These are phyloP conservation scores for Notamacropus eugenii DNA, from an alignment of 2,797 vertebrate genomes.

Conservation along the genomic window DNA sequence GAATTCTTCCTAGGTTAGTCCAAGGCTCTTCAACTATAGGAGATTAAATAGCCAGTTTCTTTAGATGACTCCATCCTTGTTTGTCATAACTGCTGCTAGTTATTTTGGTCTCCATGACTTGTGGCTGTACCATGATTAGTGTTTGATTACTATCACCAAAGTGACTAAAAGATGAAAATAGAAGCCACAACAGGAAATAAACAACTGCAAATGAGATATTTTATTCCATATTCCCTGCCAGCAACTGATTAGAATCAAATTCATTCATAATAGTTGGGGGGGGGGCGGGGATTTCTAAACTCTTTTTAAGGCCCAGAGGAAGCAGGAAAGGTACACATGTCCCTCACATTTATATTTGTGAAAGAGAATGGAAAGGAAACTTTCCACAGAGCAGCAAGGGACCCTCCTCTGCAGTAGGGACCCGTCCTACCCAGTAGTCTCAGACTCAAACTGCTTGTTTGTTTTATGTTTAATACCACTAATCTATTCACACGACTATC, in stretches of 20 bases:
- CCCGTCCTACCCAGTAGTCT: background rate
- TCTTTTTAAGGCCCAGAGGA: conserved; percentile 52
- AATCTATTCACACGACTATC: background rate
- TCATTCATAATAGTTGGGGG: conserved; percentile 70
- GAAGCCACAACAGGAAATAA: conserved; percentile 78
- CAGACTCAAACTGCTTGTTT: background rate
- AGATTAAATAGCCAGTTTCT: conserved; percentile 69
- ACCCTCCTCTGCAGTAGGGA: background rate
- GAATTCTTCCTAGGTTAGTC: background rate
- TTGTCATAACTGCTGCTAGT: conserved; percentile 48
- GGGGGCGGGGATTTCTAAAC: conserved; percentile 62
- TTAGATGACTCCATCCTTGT: conserved; percentile 61
- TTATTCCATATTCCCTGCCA: conserved; percentile 74
- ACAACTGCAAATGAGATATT: conserved; percentile 76
- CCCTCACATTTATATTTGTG: conserved; percentile 2
- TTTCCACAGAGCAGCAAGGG: background rate
- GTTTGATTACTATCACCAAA: conserved; percentile 68
- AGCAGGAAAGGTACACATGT: conserved; percentile 20
- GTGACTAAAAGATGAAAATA: conserved; percentile 79
- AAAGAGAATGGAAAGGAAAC: conserved; percentile 34
- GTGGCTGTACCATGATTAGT: conserved; percentile 63
- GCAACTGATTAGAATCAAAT: conserved; percentile 71
- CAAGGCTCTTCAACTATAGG: background rate
- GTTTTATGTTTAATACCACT: background rate
- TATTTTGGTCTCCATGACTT: conserved; percentile 74